Conservation (phyloP, 2,797 vertebrate species). For the Gallinago nigripennis region DNA sequence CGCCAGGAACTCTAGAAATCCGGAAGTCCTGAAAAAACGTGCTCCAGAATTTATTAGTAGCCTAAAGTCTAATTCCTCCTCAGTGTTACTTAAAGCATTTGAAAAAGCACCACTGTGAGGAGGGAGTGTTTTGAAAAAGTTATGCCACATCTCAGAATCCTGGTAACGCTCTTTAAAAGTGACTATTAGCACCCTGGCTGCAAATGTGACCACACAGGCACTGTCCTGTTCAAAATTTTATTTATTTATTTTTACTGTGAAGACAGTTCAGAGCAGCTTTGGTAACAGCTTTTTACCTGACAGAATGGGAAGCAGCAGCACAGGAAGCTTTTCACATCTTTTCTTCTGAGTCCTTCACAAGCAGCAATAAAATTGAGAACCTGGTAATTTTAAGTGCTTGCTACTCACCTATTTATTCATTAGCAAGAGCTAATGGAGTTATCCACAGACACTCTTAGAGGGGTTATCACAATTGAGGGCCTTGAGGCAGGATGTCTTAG, state of each 20-base stretch:
- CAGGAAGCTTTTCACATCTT: not conserved
- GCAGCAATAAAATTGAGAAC: not conserved
- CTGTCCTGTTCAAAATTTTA: rapidly evolving
- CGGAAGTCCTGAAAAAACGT: not conserved
- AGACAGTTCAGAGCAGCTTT: not conserved
- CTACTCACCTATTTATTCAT: not conserved
- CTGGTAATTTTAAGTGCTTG: not conserved
- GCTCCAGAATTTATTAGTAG: not conserved
- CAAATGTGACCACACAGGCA: not conserved
- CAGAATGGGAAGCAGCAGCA: not conserved
- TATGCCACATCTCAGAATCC: not conserved
- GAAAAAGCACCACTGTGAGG: not conserved
- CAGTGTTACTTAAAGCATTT: not conserved
- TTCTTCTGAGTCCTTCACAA: not conserved
- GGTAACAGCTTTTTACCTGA: not conserved
- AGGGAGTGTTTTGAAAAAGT: not conserved
- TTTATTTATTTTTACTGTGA: not conserved
- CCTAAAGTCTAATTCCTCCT: not conserved
- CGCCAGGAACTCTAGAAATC: not conserved
- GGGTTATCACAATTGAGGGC: not conserved
- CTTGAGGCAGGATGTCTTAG: not conserved
- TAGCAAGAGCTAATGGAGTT: not conserved
- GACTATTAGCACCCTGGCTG: too few relatives aligned
- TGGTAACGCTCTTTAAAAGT: not conserved
- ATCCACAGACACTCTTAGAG: not conserved